Conservation (phyloP, 2,797 vertebrate genomes). For the Danio kyathit region DNA sequence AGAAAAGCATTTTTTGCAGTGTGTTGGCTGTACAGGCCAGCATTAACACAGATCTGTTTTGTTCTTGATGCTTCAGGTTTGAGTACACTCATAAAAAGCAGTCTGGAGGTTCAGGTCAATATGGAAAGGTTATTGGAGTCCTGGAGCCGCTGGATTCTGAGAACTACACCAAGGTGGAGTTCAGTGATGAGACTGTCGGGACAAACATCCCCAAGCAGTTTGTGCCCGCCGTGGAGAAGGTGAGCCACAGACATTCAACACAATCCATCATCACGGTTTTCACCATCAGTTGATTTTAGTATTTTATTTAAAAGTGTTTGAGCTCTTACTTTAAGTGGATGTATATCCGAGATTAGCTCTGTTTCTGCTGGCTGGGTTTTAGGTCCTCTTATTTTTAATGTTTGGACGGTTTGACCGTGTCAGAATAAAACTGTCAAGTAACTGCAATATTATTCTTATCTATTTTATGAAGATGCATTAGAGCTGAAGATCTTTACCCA, state of each 20-base stretch:
- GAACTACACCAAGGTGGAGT: conserved; percentile 89
- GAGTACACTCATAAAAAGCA: conserved; percentile 97
- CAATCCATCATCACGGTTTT: background rate
- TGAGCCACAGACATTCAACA: conserved; percentile 57
- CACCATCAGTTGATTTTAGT: background rate
- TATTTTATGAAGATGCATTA: too few species aligned
- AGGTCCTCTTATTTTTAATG: too few species aligned
- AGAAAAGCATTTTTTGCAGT: too few species aligned
- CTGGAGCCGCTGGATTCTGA: conserved; percentile 89
- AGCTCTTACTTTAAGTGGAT: too few species aligned
- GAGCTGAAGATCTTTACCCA: too few species aligned
- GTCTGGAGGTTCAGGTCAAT: conserved; percentile 92
- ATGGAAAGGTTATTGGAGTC: conserved; percentile 90
- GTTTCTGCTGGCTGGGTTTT: too few species aligned
- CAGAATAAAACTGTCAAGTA: too few species aligned
- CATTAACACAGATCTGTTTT: background rate
- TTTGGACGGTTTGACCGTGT: too few species aligned
- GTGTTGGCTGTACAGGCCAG: background rate
- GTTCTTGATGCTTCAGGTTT: conserved; percentile 79
- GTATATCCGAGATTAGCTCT: too few species aligned
- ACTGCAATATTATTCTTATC: too few species aligned
- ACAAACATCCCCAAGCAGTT: conserved; percentile 95
- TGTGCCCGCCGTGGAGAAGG: conserved; percentile 93
- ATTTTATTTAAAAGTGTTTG: too few species aligned
- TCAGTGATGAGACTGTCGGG: conserved; percentile 90